Percentiles rank a stretch among this genome's conserved stretches.
phyloP scores from a whole-genome alignment of 2,797 vertebrate genomes.

The Sebastolobus altivelis region DNA sequence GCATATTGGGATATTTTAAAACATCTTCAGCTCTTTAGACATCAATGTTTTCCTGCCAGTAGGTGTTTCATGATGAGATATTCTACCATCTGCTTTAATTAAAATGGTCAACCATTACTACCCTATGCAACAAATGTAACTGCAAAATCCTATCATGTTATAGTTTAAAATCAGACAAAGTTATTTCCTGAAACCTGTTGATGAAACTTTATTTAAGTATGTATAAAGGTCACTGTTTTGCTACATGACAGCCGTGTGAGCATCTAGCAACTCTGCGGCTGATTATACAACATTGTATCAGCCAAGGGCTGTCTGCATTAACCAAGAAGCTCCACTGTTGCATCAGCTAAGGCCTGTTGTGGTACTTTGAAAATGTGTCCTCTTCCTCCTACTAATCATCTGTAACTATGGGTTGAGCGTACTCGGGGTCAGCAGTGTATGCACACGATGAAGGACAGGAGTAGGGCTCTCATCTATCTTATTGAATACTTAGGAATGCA shows the following conservation, averaged over 20 bases:
- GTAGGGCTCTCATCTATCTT: not conserved
- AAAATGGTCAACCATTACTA: not conserved
- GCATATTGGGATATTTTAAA: constrained; percentile 1
- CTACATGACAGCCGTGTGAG: not conserved
- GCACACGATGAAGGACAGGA: not conserved
- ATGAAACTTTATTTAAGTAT: not conserved
- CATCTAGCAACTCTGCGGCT: constrained; percentile 1
- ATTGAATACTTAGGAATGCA: constrained; percentile 25
- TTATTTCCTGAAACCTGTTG: not conserved
- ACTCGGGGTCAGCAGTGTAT: not conserved
- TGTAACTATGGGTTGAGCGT: constrained; percentile 5
- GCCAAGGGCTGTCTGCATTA: constrained; percentile 19
- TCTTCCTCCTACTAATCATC: constrained; percentile 20
- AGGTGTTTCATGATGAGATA: not conserved
- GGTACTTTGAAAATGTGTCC: constrained; percentile 22
- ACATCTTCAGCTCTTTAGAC: not conserved
- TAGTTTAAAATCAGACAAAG: not conserved
- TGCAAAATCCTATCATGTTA: not conserved
- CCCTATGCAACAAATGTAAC: not conserved
- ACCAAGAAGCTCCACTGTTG: constrained; percentile 40
- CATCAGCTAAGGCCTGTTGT: constrained; percentile 43
- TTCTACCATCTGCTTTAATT: not conserved
- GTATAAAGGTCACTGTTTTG: not conserved
- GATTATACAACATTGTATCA: constrained; percentile 26
- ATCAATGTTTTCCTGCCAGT: not conserved